Percentiles rank a stretch among this genome's conserved stretches.
Conservation (phyloP, 53 echinoderm and acorn worm species). For the Luidia sarsii region DNA sequence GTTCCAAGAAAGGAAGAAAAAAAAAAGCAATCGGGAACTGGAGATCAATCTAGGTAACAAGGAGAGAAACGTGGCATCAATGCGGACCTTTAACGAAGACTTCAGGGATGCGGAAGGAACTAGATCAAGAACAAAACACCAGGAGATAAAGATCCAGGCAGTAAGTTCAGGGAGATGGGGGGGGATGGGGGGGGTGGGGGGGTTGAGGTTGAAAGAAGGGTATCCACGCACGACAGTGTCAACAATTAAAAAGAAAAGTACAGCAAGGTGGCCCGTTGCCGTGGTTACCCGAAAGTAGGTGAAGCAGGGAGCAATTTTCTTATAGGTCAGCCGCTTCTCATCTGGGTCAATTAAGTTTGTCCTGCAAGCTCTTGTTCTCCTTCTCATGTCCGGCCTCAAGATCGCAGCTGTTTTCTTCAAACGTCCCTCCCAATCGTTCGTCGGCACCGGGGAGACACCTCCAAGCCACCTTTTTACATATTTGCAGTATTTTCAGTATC, state of each 20-base stretch:
- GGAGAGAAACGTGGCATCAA: background rate
- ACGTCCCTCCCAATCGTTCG: no score
- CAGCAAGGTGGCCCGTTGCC: slow-evolving; percentile 29
- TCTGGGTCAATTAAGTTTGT: slow-evolving; percentile 51
- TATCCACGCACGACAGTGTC: slow-evolving; percentile 39
- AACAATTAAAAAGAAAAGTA: slow-evolving; percentile 52
- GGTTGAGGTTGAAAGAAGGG: no score
- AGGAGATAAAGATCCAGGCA: background rate
- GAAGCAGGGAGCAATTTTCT: slow-evolving; percentile 37
- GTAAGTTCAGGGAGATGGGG: background rate
- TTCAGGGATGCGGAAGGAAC: no score
- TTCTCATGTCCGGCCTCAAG: background rate
- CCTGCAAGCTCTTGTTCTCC: background rate
- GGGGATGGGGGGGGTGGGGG: no score
- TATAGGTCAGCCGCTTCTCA: slow-evolving; percentile 24
- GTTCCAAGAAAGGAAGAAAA: no score
- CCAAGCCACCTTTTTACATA: no score
- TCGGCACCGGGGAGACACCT: no score
- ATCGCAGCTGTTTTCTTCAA: no score
- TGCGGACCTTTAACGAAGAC: no score
- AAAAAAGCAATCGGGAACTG: no score
- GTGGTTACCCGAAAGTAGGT: slow-evolving; percentile 43
- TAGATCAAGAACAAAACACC: background rate
- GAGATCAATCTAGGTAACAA: no score
- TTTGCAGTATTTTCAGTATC: no score